Conservation (phyloP, 2,888 invertebrate species). For the Dolomedes plantarius region DNA sequence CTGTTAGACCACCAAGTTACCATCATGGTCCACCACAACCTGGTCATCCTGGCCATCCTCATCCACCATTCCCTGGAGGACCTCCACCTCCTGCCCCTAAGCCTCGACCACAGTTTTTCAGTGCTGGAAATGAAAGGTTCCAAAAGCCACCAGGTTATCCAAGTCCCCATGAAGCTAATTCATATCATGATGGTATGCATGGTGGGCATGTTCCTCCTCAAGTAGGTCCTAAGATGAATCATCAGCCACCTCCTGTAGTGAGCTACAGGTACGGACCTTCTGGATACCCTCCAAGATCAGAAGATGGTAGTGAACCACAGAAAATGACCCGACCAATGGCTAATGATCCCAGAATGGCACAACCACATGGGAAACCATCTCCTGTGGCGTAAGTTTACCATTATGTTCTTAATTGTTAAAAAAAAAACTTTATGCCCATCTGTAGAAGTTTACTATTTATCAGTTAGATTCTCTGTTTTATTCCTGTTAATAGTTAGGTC, state of each 20-base stretch:
- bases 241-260: slow-evolving; percentile 68
- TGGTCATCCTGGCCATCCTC: slow-evolving; percentile 32
- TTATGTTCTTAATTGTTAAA: neutral
- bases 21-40: slow-evolving; percentile 39
- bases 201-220: slow-evolving; percentile 75
- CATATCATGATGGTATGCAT: slow-evolving; percentile 72
- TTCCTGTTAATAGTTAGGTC: too few relatives aligned
- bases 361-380: slow-evolving; percentile 35
- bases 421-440: too few relatives aligned
- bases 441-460: too few relatives aligned
- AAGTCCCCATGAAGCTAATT: slow-evolving; percentile 78
- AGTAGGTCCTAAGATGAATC: slow-evolving; percentile 75
- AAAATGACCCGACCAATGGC: slow-evolving; percentile 34
- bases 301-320: slow-evolving; percentile 52
- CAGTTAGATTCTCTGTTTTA: too few relatives aligned
- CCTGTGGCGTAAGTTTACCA: slow-evolving; percentile 22
- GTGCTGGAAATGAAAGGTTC: slow-evolving; percentile 52
- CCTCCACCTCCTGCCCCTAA: slow-evolving; percentile 75
- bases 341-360: slow-evolving; percentile 42
- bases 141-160: slow-evolving; percentile 82
- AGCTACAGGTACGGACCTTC: slow-evolving; percentile 73
- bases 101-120: slow-evolving; percentile 73
- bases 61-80: slow-evolving; percentile 59
- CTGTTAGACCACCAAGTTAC: slow-evolving; percentile 35
- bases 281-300: slow-evolving; percentile 72